These are phyloP conservation scores for Leptura quadrifasciata DNA, from an alignment of 2,888 invertebrate genomes.

Conservation along the genomic window DNA sequence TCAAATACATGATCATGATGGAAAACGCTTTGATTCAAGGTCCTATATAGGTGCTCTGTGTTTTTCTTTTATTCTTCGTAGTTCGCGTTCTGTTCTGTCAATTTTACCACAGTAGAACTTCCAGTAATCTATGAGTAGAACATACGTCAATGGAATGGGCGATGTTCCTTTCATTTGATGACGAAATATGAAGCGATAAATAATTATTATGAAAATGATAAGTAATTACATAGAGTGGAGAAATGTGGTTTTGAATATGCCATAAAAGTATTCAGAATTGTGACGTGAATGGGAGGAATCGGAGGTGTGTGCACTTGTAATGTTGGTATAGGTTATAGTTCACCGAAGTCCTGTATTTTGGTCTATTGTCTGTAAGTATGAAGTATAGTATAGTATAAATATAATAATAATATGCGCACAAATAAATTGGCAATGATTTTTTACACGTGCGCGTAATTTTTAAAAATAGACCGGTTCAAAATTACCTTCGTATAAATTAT, in stretches of 20 bases:
- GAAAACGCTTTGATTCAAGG: no score
- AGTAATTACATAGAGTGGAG: constrained; percentile 14
- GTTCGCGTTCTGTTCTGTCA: not conserved
- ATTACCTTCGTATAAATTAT: no score
- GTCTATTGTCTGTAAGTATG: constrained; percentile 3
- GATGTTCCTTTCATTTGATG: not conserved
- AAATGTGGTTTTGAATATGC: not conserved
- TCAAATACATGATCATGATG: no score
- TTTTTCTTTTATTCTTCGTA: no score
- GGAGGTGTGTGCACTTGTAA: constrained; percentile 41
- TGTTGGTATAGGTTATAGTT: constrained; percentile 37
- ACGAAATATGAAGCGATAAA: not conserved
- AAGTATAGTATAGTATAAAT: not conserved
- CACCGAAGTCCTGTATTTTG: constrained; percentile 1
- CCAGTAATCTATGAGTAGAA: no score
- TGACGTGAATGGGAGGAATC: constrained; percentile 36
- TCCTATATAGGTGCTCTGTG: no score
- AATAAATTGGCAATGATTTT: constrained; percentile 26
- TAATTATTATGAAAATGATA: not conserved
- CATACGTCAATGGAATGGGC: not conserved
- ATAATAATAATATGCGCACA: not conserved
- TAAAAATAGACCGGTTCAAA: constrained; percentile 29
- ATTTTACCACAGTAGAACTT: no score
- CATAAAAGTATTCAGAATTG: constrained; percentile 20
- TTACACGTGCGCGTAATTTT: constrained; percentile 7